Evolutionary conservation across 2,113 vertebrate genomes (phyloP).

Genomic region (Pogona vitticeps): DNA sequence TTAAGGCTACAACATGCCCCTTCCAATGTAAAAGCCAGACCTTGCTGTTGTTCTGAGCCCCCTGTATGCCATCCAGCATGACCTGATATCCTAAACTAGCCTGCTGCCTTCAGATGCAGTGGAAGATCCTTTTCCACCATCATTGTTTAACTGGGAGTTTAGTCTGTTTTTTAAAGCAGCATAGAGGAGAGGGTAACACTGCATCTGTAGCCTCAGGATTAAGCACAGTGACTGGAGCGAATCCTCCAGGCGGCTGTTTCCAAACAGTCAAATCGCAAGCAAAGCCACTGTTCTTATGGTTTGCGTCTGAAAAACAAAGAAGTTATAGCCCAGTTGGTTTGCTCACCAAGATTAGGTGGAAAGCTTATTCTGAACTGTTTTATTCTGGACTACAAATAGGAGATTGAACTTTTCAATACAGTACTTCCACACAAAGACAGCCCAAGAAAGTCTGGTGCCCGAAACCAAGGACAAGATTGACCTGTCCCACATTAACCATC

Average conservation of each 20-base stretch:
- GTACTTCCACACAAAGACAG: not conserved
- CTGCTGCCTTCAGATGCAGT: not conserved
- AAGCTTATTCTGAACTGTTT: not conserved
- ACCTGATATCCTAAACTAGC: not conserved
- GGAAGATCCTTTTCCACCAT: not conserved
- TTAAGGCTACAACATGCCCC: conserved; percentile 25
- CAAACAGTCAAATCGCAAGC: not conserved
- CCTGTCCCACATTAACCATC: not conserved
- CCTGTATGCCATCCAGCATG: not conserved
- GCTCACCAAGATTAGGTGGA: not conserved
- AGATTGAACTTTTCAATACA: not conserved
- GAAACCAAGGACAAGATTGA: not conserved
- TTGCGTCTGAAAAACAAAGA: not conserved
- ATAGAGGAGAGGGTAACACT: not conserved
- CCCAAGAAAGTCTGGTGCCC: not conserved
- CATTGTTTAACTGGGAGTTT: not conserved
- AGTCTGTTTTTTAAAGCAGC: not conserved
- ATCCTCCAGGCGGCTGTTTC: not conserved
- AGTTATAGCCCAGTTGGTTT: not conserved
- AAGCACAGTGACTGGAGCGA: not conserved
- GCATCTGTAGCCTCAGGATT: not conserved
- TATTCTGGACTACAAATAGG: not conserved
- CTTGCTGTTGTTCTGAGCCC: not conserved
- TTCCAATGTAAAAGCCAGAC: conserved; percentile 21
- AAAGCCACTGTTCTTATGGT: not conserved